phyloP scores from a whole-genome alignment of 2,797 vertebrate species.

The Todus mexicanus region DNA sequence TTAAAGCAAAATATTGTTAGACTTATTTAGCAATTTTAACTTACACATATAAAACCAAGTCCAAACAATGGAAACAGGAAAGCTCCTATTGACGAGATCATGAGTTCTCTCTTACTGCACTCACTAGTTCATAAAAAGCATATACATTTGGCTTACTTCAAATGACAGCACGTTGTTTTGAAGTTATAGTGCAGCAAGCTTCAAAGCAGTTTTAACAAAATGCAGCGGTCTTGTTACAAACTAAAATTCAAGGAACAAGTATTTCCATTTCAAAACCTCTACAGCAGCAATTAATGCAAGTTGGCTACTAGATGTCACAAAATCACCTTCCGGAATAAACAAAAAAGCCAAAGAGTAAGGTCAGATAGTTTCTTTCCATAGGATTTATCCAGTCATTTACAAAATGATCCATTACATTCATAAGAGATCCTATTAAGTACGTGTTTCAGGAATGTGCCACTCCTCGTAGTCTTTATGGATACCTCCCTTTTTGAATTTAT shows the following conservation, averaged over 20 bases:
- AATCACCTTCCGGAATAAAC: conserved; percentile 38
- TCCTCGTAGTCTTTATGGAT: neutral
- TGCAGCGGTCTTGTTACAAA: neutral
- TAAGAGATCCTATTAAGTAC: neutral
- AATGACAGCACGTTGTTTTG: conserved; percentile 34
- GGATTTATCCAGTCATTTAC: conserved; percentile 45
- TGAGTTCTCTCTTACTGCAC: conserved; percentile 53
- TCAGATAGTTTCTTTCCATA: conserved; percentile 1
- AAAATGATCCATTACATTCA: conserved; percentile 33
- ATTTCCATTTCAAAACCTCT: conserved; percentile 46
- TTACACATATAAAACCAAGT: conserved; percentile 34
- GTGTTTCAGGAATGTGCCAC: conserved; percentile 21
- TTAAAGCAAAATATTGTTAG: conserved; percentile 53
- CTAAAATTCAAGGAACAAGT: conserved; percentile 28
- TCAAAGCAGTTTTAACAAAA: conserved; percentile 15
- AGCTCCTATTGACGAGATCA: conserved; percentile 35
- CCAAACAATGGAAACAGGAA: conserved; percentile 48
- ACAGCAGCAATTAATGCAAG: conserved; percentile 54
- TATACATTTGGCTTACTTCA: conserved; percentile 35
- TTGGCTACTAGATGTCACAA: conserved; percentile 42
- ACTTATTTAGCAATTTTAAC: conserved; percentile 45
- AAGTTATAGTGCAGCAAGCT: conserved; percentile 47
- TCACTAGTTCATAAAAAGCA: conserved; percentile 57
- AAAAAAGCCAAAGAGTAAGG: conserved; percentile 44
- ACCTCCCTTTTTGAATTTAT: neutral